Evolutionary conservation across 2,888 invertebrate species (phyloP).

Genomic region (Epistrophe eligans): DNA sequence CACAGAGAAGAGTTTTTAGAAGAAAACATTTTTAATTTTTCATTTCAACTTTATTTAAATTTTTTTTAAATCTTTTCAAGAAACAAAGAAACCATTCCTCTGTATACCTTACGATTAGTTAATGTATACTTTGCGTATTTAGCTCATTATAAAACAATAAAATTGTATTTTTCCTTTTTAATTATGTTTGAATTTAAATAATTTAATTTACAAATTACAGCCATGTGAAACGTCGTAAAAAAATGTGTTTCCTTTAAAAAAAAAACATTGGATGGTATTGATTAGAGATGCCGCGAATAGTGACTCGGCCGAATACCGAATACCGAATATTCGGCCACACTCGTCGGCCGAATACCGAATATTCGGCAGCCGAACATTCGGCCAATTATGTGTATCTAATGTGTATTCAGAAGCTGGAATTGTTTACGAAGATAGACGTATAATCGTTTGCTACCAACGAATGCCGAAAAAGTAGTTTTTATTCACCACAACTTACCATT

Average conservation of each 20-base stretch:
- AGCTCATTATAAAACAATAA: background rate
- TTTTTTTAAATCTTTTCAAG: conserved; percentile 11
- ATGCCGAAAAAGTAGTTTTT: no score
- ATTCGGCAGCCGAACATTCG: no score
- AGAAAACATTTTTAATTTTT: background rate
- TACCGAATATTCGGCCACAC: no score
- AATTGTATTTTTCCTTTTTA: conserved; percentile 7
- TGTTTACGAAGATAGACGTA: no score
- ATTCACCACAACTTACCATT: no score
- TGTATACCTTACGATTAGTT: conserved; percentile 13
- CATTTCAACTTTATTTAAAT: background rate
- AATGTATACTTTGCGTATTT: conserved; percentile 16
- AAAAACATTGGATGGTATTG: background rate
- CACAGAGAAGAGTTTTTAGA: conserved; percentile 6
- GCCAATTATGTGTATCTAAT: no score
- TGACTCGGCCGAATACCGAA: no score
- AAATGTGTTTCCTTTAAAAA: background rate
- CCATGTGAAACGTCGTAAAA: conserved; percentile 13
- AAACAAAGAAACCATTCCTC: conserved; percentile 21
- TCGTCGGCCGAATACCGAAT: no score
- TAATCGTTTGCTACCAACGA: no score
- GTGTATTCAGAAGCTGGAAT: no score
- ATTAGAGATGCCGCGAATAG: no score
- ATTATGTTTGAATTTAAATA: background rate
- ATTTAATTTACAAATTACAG: conserved; percentile 5